Base-by-base conservation (phyloP, 1,140 invertebrate species). In the Lasaia peninsularis region DNA sequence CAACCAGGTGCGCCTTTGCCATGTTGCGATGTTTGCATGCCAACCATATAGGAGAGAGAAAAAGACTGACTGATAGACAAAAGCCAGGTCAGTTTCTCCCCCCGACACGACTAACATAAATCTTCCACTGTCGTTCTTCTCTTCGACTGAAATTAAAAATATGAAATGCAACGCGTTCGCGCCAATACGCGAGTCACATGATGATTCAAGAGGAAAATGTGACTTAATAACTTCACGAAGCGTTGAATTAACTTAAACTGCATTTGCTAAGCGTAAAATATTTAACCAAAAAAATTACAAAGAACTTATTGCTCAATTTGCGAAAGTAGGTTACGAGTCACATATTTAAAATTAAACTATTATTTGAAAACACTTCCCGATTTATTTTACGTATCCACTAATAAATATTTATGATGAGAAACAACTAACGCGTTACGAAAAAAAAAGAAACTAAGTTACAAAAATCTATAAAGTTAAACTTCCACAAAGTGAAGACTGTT, bases 41-140 rank as follows among this genome's bases (percentile, higher is more conserved):
- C 79, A 58, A 67, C 60, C 78, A 75, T 85, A 88, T 88, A 88
- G 85, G 85, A 88, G 85, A 88, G 85, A 88, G 85, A 88, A 88
- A 88, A 88, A 88, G 85, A 88, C 85, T 88, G 85, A 88, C 85
- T 88, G 67, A 73, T 78, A 69, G 37, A 51, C 58, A 70, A 77
- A 71, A 86, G 82, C 67, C 78, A 24, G 75, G 85, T 79, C 85
- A 55, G 74, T 78, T 80, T 64, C 85, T 88, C 83, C 69, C 81
- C 63, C 85, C 85, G 71, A 85, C 75, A 85, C 76, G 71, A 71
- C 72, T 69, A 71, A 80, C 85, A 85, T 54, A 49, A 58, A 51
- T 77, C 63, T 85, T 85, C 78, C 63, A 71, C 69, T 62, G 77
- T 83, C 67, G n/a, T 51, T 59, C 51, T 52, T 71, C 67, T 63